Evolutionary conservation across 2,888 invertebrate species (phyloP), one percentile per base, ranked within the genome.

Genomic region (Himalopsyche japonica): DNA sequence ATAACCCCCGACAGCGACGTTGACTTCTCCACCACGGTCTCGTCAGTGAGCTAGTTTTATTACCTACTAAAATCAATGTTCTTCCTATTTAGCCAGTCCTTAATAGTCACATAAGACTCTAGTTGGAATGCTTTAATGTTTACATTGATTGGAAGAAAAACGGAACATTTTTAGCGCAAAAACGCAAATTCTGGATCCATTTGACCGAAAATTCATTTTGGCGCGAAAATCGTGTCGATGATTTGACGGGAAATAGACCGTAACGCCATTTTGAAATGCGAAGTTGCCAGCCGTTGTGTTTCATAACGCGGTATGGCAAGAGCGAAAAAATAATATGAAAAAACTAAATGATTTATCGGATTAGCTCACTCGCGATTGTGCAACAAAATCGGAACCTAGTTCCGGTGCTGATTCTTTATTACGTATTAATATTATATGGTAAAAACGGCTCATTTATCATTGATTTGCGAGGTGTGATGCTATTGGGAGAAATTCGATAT

Each of bases 211-310:
- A 30, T 70, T 30, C 10, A 6, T 27, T 49, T 80, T 80, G 80
- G 80, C 80, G 80, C 80, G 49, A 80, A 80, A 80, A 49, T 49
- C 24, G 47, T 24, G 43, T 47, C 47, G 78, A 76, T 43, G 48
- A 48, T 76, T 47, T 48, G 81, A 76, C 81, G 81, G 76, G 43
- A 82, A 82, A 77, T 76, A 82, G 81, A 82, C 76, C 76, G 81
- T 24, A 32, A 82, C 81, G 81, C 76, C 47, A 32, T 76, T 34
- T 77, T 82, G 47, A 37, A 80, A 70, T 27, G 70, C 70, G 27
- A 30, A n/a, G 70, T 70, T 70, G 70, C 70, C 70, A 70, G 70
- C 70, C 27, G 27, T 10, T n/a, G 57, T 24, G 70, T 70, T 70
- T 70, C 70, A 30, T 70, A 70, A 70, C 70, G 30, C 70, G 27